These are phyloP conservation scores for Tethya wilhelma DNA, from an alignment of 37 sponge, comb jelly and placozoan species.

Conservation along the genomic window DNA sequence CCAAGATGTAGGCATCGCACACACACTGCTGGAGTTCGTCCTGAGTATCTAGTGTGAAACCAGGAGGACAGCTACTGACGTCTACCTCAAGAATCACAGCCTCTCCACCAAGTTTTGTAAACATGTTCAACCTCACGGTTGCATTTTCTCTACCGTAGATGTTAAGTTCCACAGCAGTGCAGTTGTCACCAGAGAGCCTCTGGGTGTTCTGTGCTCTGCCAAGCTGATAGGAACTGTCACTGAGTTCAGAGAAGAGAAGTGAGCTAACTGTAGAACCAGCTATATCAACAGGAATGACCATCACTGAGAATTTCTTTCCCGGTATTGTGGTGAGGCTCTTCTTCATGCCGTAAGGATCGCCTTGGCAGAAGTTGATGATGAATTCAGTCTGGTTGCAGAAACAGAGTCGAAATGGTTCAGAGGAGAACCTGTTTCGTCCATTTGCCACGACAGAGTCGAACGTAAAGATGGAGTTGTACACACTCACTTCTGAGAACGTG, in stretches of 20 bases:
- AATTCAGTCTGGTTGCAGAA: conserved; percentile 8
- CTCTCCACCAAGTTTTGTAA: not conserved
- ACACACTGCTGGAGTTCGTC: not conserved
- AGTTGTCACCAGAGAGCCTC: not conserved
- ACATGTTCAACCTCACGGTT: not conserved
- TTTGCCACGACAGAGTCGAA: not conserved
- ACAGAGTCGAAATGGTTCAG: conserved; percentile 1
- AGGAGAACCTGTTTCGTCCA: conserved; percentile 1
- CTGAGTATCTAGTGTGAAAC: not conserved
- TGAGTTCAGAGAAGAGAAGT: conserved; percentile 13
- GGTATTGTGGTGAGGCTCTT: conserved; percentile 1
- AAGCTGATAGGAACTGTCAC: not conserved
- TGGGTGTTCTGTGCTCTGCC: not conserved
- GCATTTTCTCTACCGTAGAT: conserved; percentile 36
- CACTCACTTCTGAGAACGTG: not conserved
- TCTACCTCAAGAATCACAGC: not conserved
- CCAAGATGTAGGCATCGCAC: conserved; percentile 23
- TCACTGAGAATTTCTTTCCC: conserved; percentile 3
- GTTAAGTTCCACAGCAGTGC: conserved; percentile 6
- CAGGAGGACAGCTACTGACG: conserved; percentile 43
- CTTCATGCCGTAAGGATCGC: not conserved
- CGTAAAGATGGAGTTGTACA: conserved; percentile 16
- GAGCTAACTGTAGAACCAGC: conserved; percentile 5
- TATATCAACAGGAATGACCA: conserved; percentile 10
- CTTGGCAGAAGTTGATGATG: not conserved